These are phyloP conservation scores for Macrosiphum euphorbiae DNA, from an alignment of 2,888 invertebrate genomes.

Conservation along the genomic window DNA sequence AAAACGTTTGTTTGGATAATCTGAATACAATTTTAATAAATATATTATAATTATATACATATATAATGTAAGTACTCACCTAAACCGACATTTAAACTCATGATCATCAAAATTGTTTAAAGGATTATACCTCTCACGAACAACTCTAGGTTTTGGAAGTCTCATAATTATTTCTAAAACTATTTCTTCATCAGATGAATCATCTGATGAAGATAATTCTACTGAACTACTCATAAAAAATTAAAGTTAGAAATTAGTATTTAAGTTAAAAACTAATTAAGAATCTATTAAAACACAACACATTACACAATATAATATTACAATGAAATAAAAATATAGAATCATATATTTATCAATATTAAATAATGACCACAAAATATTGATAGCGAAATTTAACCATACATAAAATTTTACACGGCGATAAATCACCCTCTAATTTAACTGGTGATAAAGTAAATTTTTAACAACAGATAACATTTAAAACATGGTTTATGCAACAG, in stretches of 20 bases:
- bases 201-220: not conserved
- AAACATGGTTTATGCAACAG: not conserved
- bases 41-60: constrained; percentile 7
- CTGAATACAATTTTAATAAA: constrained; percentile 11
- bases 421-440: no score
- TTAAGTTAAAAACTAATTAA: not conserved
- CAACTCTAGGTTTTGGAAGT: constrained; percentile 11
- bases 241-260: no score
- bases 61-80: not conserved
- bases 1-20: not conserved
- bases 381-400: not conserved
- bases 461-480: not conserved
- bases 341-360: not conserved
- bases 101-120: constrained; percentile 10
- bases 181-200: not conserved
- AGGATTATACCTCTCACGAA: not conserved
- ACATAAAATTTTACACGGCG: not conserved
- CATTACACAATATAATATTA: not conserved
- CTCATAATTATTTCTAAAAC: not conserved
- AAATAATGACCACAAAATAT: not conserved
- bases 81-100: constrained; percentile 14
- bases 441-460: no score
- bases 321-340: not conserved
- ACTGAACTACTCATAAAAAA: not conserved
- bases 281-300: not conserved